Base-by-base conservation (phyloP, 2,113 vertebrate genomes). In the Telmatochromis sp. region DNA sequence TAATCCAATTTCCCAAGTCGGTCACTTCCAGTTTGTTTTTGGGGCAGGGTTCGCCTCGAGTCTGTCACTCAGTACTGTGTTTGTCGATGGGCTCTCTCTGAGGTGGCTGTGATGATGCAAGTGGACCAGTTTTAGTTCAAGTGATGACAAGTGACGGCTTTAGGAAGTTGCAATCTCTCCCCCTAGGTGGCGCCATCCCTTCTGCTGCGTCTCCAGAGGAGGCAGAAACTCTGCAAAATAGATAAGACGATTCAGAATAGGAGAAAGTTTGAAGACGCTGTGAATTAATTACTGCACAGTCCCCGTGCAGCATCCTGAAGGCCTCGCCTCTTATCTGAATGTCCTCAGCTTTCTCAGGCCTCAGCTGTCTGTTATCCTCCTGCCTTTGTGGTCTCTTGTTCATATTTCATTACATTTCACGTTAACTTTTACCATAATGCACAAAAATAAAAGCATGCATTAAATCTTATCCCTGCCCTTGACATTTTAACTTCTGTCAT, bases 111-210 rank as follows among this genome's bases (percentile, higher is more conserved):
- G 92, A 92, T 87, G 92, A 94, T 93, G 93, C 90, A 3, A 91
- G 94, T 92, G 93, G 92, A 93, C 84, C 91, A 91, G 92, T 93
- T 94, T 85, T 89, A 89, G 91, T 92, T 93, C 26, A 13, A 78
- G 87, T 89, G 91, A 79, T 47, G 87, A 81, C 37, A 31, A 31
- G 5, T 75, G 71, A 15, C 3, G 33, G 57, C 75, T 89, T 95
- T 97, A 97, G 87, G 96, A 96, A 9, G 96, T 97, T 78, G 94
- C 96, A 9, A 97, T 97, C 84, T 96, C 96, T 2, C 96, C 96
- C 91, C 97, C 97, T 96, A 98, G 97, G 97, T 98, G 96, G 97
- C 96, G 58, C 97, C 97, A 90, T 96, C 97, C 95, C 96, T 98
- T 96, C 97, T 97, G 96, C 96, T 97, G 96, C 4, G 95, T 96